A percentile compares a stretch with the other conserved stretches of the same genome.
Evolutionary conservation across 2,888 invertebrate species (phyloP).

Genomic region (Argynnis bischoffii): DNA sequence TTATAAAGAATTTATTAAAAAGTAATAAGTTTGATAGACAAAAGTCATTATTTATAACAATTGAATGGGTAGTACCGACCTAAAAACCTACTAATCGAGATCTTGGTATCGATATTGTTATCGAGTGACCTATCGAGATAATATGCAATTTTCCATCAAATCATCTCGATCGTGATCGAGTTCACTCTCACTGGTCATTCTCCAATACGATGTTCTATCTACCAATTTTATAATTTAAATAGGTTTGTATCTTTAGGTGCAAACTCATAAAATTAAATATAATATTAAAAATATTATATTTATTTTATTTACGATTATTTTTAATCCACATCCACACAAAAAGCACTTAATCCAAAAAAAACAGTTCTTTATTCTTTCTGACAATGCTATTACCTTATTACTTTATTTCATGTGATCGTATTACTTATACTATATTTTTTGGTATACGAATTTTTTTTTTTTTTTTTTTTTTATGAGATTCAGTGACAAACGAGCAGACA

Average conservation of each 20-base stretch:
- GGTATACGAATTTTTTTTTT: too few relatives aligned
- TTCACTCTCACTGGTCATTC: conserved; percentile 31
- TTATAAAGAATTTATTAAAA: conserved; percentile 8
- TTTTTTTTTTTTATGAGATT: too few relatives aligned
- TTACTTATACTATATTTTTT: too few relatives aligned
- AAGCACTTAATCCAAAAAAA: too few relatives aligned
- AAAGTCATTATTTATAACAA: conserved; percentile 19
- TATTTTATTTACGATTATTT: too few relatives aligned
- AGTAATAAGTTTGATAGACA: conserved; percentile 2
- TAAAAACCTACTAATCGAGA: conserved; percentile 25
- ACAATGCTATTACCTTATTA: too few relatives aligned
- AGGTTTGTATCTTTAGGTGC: neutral
- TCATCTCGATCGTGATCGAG: conserved; percentile 32
- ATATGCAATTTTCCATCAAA: conserved; percentile 29
- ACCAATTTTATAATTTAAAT: neutral
- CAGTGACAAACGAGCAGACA: too few relatives aligned
- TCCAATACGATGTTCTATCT: conserved; percentile 13
- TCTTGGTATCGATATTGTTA: conserved; percentile 18
- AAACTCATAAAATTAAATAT: too few relatives aligned
- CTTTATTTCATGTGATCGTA: too few relatives aligned
- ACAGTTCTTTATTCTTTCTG: too few relatives aligned
- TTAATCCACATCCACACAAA: too few relatives aligned
- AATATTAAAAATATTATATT: too few relatives aligned
- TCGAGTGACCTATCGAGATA: conserved; percentile 29
- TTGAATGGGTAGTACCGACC: conserved; percentile 8